Conservation (phyloP, 2,113 vertebrate species). For the Phoenicopterus ruber region DNA sequence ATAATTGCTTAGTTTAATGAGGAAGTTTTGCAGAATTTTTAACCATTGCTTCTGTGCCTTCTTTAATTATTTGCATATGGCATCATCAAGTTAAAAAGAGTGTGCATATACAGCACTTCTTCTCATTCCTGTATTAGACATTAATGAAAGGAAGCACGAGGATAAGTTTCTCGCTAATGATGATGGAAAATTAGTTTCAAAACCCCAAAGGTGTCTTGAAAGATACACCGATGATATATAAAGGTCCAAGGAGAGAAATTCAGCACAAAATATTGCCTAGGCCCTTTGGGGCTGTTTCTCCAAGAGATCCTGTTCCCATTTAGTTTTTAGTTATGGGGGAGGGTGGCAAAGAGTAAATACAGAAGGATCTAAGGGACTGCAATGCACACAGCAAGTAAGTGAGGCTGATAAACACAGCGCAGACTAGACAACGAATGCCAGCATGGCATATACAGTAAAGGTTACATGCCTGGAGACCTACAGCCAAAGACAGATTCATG, state of each 20-base stretch:
- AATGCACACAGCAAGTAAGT: not conserved
- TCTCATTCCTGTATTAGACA: slow-evolving; percentile 55
- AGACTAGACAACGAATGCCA: not conserved
- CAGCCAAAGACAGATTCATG: slow-evolving; percentile 12
- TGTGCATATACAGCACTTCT: slow-evolving; percentile 37
- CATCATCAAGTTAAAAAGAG: slow-evolving; percentile 68
- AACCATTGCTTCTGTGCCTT: slow-evolving; percentile 63
- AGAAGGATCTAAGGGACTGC: not conserved
- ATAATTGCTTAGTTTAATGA: slow-evolving; percentile 76
- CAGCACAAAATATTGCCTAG: not conserved
- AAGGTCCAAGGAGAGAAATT: slow-evolving; percentile 36
- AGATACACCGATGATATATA: slow-evolving; percentile 53
- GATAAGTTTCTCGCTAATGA: slow-evolving; percentile 73
- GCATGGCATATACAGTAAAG: not conserved
- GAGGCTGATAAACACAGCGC: not conserved
- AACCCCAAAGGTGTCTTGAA: slow-evolving; percentile 60
- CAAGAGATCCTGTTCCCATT: not conserved
- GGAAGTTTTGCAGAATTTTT: slow-evolving; percentile 67
- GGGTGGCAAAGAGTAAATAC: not conserved
- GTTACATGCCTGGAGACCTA: slow-evolving; percentile 30
- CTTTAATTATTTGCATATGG: slow-evolving; percentile 78
- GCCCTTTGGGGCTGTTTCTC: not conserved
- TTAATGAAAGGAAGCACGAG: slow-evolving; percentile 74
- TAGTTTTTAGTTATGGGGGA: not conserved
- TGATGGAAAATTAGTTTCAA: slow-evolving; percentile 73